phyloP scores from a whole-genome alignment of 2,113 vertebrate species.

The Lates calcarifer region DNA sequence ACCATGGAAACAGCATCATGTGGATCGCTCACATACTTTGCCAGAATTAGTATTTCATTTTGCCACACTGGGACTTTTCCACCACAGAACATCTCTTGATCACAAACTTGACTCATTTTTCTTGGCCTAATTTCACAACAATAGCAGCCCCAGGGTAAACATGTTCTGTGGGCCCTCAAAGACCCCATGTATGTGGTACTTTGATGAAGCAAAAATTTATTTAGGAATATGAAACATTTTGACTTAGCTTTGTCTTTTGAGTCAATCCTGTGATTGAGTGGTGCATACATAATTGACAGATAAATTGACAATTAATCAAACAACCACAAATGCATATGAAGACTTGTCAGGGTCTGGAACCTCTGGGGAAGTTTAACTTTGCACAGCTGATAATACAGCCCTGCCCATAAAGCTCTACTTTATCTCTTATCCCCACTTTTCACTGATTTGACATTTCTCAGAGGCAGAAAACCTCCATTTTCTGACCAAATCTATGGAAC shows the following conservation, averaged over 20 bases:
- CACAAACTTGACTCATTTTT: too few relatives aligned
- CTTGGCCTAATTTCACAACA: background rate
- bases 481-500: too few relatives aligned
- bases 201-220: conserved; percentile 1
- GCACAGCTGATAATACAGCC: too few relatives aligned
- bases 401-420: background rate
- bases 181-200: background rate
- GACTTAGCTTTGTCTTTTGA: too few relatives aligned
- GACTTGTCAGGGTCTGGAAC: too few relatives aligned
- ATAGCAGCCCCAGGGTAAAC: background rate
- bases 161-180: background rate
- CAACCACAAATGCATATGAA: too few relatives aligned
- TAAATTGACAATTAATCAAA: too few relatives aligned
- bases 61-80: background rate
- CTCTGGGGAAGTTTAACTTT: too few relatives aligned
- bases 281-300: too few relatives aligned
- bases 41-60: background rate
- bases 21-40: background rate
- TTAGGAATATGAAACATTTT: background rate
- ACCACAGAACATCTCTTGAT: background rate
- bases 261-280: too few relatives aligned
- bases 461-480: too few relatives aligned
- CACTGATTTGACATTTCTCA: too few relatives aligned
- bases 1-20: background rate
- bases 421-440: background rate